Percentiles rank a stretch among this genome's conserved stretches.
Conservation (phyloP, 2,113 vertebrate species). For the Coregonus clupeaformis region DNA sequence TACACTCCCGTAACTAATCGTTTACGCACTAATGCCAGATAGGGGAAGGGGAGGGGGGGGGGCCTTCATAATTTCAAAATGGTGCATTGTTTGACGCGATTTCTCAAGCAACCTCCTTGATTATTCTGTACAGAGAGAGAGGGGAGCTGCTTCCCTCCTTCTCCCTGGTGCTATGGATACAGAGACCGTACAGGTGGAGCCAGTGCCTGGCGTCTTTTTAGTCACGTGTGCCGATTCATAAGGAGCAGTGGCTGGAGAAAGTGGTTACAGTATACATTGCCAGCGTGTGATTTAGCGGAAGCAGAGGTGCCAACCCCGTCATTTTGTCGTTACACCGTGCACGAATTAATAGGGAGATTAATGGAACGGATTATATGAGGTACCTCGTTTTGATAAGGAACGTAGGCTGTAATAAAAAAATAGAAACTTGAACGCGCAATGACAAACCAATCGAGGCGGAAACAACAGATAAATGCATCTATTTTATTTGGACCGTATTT, state of each 20-base stretch:
- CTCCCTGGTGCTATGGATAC: conserved; percentile 65
- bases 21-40: no score
- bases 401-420: neutral
- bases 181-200: conserved; percentile 76
- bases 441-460: conserved; percentile 2
- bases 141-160: conserved; percentile 15
- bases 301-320: conserved; percentile 34
- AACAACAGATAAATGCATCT: neutral
- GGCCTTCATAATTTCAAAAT: neutral
- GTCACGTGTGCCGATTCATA: conserved; percentile 76
- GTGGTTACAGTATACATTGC: conserved; percentile 44
- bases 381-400: neutral
- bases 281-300: conserved; percentile 37
- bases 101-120: neutral
- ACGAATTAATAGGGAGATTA: neutral
- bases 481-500: conserved; percentile 3
- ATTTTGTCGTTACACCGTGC: conserved; percentile 2
- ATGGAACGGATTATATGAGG: neutral
- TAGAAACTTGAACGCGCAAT: neutral
- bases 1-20: no score
- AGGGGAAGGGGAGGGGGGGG: no score
- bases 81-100: neutral
- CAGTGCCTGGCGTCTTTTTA: conserved; percentile 72
- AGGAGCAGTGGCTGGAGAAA: conserved; percentile 69
- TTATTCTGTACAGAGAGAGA: neutral